Base-by-base conservation (phyloP, 2,888 invertebrate genomes). In the Chaetogeoica ovagalla region DNA sequence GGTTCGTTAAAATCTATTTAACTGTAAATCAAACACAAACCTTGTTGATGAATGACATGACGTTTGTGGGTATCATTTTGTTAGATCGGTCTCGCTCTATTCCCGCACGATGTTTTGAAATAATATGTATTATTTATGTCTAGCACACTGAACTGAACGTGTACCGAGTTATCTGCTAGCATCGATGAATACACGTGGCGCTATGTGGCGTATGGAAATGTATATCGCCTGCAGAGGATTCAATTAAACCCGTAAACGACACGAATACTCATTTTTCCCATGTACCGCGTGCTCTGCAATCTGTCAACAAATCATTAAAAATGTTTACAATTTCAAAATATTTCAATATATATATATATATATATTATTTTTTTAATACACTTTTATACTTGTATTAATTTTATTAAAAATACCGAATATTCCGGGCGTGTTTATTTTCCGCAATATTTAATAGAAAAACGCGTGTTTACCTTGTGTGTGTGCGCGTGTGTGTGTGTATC, bases 1-100 rank as follows among this genome's bases (percentile, higher is more conserved):
- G 30, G 65, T 74, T 74, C 55, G 21, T 74, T 74, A 74, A 74
- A 65, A 65, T 55, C 55, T 23, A 74, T 74, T 65, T 65, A 74
- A 74, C 55, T 19, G 1, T 65, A 23, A 74, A 74, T 65, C 65
- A 57, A 57, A 65, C 39, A 88, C 91, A 90, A 86, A 95, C 95
- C 94, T 94, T 94, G 88, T 94, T 94, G 92, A 95, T 93, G 88
- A 94, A 94, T 85, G 94, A 94, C 92, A 94, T 94, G 86, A 94
- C 94, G 88, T 94, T 94, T 84, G 93, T 93, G 83, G 94, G 94
- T 90, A 94, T 90, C 95, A 95, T 95, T 89, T 88, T 90, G 89
- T 66, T 43, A 43, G 43, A 75, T 75, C 68, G 66, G 52, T 63
- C 63, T 69, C 30, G 30, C 85, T n/a, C n/a, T 77, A 70, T 59